A percentile compares a stretch with the other conserved stretches of the same genome.
Conservation (phyloP, 2,888 invertebrate species). For the Himalopsyche kuldschensis region DNA sequence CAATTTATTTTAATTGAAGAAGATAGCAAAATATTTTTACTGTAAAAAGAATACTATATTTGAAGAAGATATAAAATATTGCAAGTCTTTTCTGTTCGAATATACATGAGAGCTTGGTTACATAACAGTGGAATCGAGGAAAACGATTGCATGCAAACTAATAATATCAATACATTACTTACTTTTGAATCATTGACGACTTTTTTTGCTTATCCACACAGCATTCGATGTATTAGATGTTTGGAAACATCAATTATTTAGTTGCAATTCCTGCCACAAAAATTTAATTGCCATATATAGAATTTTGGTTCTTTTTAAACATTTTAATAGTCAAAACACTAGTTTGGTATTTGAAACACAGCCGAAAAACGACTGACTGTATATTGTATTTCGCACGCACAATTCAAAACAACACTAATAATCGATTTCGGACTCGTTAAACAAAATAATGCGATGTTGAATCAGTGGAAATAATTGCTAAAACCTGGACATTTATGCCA, state of each 20-base stretch:
- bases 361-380: not conserved
- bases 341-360: not conserved
- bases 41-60: too few species aligned
- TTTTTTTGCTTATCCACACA: not conserved
- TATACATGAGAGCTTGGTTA: not conserved
- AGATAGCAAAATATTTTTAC: too few species aligned
- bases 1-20: too few species aligned
- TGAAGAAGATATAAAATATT: too few species aligned
- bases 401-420: not conserved
- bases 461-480: not conserved
- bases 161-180: not conserved
- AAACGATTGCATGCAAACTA: not conserved
- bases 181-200: conserved; percentile 6
- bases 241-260: not conserved
- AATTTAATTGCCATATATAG: not conserved
- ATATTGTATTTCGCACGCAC: not conserved
- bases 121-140: not conserved
- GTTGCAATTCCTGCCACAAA: not conserved
- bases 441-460: not conserved
- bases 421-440: not conserved
- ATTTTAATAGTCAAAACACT: not conserved
- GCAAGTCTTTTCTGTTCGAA: not conserved
- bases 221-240: not conserved
- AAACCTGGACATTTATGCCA: not conserved
- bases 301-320: not conserved